Conservation (phyloP, 2,113 vertebrate genomes). For the Epinephelus cyanopodus region DNA sequence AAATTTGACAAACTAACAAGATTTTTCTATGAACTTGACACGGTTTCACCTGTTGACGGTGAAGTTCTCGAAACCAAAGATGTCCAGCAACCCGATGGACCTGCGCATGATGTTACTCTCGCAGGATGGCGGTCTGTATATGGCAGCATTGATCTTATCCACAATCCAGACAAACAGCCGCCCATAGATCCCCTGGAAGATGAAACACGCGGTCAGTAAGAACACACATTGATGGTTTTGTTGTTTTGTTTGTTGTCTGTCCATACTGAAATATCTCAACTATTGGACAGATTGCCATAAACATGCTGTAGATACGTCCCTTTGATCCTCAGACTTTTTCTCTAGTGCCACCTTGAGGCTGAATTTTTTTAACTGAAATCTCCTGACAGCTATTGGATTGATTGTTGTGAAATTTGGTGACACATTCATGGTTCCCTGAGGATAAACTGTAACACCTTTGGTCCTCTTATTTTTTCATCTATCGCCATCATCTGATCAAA, state of each 20-base stretch:
- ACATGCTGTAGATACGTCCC: too few species aligned
- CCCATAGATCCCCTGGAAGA: slow-evolving; percentile 95
- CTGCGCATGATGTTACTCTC: slow-evolving; percentile 86
- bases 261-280: too few species aligned
- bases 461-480: not conserved
- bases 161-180: slow-evolving; percentile 97
- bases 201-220: not conserved
- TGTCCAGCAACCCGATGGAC: slow-evolving; percentile 96
- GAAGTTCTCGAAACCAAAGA: slow-evolving; percentile 99
- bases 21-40: not conserved
- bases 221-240: not conserved
- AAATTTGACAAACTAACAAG: not conserved
- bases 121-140: slow-evolving; percentile 91
- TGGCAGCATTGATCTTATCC: slow-evolving; percentile 98
- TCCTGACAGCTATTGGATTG: not conserved
- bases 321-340: too few species aligned
- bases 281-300: too few species aligned
- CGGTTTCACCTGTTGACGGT: slow-evolving; percentile 91
- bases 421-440: not conserved
- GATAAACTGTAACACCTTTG: not conserved
- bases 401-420: not conserved
- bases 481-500: too few species aligned
- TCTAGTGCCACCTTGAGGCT: too few species aligned
- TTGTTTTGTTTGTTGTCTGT: too few species aligned
- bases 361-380: not conserved